Evolutionary conservation across 23 tunicate genomes (phyloP), one percentile per base, ranked within the genome.

Genomic region (Halocynthia aurantium): DNA sequence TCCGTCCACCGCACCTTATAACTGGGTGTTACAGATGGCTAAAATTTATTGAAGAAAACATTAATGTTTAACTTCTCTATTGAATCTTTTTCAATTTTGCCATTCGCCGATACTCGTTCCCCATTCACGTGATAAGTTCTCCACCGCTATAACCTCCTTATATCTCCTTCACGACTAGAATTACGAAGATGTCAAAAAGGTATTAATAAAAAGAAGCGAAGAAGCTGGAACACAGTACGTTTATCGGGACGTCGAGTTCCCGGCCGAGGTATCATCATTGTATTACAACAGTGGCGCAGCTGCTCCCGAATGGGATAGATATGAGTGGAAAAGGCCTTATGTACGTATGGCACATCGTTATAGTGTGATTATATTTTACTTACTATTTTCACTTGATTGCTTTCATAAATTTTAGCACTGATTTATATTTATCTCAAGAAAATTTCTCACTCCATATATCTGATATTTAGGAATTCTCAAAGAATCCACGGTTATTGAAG

Each of bases 241-340:
- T 19, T 92, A 81, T 72, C 50, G 83, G 54, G 98, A 92, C 72
- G 55, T 72, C 13, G 78, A 82, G 22, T 92, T 92, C 72, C 98
- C 98, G 0, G 77, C 88, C 18, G 88, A 82, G 15, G 21, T 58
- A 52, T 80, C 75, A 61, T 92, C 98, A 44, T 81, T 92, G 40
- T 91, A 85, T 60, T 85, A 82, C 77, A 52, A 82, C 12, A n/a
- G 18, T 31, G 61, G 69, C 17, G 53, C 73, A 7, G 78, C 89
- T 62, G 87, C 86, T 19, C 8, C 81, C 5, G 60, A 87, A 0
- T 91, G 90, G 90, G 70, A 63, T 7, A 64, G 64, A 44, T 81
- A 85, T 8, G 81, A 68, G 62, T 92, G 98, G 98, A 82, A 86
- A 57, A 61, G 98, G 77, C 90, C 97, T 6, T 61, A 53, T 60